Evolutionary conservation across 2,888 invertebrate species (phyloP), one percentile per base, ranked within the genome.

Genomic region (Lepidocyrtoides sp.): DNA sequence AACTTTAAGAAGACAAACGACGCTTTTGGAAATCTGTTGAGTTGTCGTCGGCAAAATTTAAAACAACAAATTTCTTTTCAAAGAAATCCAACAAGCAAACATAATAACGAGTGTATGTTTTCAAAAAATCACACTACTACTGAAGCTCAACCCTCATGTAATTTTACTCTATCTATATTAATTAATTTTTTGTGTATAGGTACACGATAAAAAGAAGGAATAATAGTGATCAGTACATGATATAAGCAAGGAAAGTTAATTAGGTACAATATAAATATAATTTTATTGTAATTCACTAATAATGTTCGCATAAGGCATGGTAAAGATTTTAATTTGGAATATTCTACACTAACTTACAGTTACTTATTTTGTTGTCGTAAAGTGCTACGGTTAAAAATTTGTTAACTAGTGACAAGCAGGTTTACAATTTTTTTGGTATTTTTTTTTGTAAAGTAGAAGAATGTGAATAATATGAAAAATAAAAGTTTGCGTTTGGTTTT

Each of bases 101-200:
- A 17, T 54, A 79, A 63, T 63, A 23, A 57, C 32, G 41, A 82
- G 81, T 60, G 81, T 86, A 54, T 60, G n/a, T 60, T 75, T n/a
- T 41, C 26, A 12, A 36, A 72, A 83, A 90, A 90, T 90, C 89
- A 90, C 83, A 89, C 75, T 89, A 89, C 72, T 89, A 89, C 75
- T 90, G 89, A 91, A 91, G 91, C 91, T 91, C 91, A 91, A 91
- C 91, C 91, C 91, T 91, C 91, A 84, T 91, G 91, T 91, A 91
- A 91, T 72, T 75, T 87, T 77, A 77, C 75, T 82, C 82, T 77
- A 88, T 60, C 48, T 88, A 81, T 81, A 77, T 81, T 82, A 88
- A 57, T 86, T 86, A 51, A 69, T 48, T 84, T 63, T 69, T 48
- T 84, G 48, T 69, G 69, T 79, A 54, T 54, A 79, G 79, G 32